Conservation (phyloP, 2,888 invertebrate species). For the Meandrusa payeni region DNA sequence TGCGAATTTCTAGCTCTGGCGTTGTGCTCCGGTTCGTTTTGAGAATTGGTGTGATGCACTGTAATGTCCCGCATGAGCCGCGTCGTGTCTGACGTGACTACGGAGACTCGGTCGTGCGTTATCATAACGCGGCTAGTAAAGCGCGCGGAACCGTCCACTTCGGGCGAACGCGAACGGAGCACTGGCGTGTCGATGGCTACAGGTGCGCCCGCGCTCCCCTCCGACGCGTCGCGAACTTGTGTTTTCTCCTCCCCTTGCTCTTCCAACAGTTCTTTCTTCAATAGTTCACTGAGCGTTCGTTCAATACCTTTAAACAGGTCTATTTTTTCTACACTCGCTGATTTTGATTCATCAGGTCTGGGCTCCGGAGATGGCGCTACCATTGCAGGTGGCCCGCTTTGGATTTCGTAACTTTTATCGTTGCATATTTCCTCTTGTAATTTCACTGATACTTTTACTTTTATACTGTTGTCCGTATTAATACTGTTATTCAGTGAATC, state of each 20-base stretch:
- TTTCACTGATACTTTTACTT: conserved; percentile 62
- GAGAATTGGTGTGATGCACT: conserved; percentile 84
- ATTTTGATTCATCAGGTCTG: conserved; percentile 35
- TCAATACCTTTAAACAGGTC: conserved; percentile 78
- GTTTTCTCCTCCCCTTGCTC: conserved; percentile 74
- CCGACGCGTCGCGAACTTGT: conserved; percentile 65
- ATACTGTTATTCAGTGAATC: conserved; percentile 57
- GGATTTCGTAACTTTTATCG: conserved; percentile 26
- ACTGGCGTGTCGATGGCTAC: conserved; percentile 71
- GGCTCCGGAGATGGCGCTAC: conserved; percentile 63
- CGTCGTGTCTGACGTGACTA: conserved; percentile 88
- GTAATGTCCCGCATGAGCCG: conserved; percentile 84
- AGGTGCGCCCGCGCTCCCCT: conserved; percentile 75
- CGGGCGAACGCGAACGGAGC: conserved; percentile 78
- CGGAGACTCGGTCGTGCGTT: conserved; percentile 89
- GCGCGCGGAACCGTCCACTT: conserved; percentile 83
- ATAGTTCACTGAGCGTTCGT: conserved; percentile 77
- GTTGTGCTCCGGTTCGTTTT: conserved; percentile 65
- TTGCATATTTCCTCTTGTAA: conserved; percentile 48
- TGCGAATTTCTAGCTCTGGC: conserved; percentile 42
- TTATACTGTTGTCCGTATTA: conserved; percentile 57
- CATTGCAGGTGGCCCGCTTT: conserved; percentile 43
- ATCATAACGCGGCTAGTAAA: conserved; percentile 95
- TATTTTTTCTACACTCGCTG: conserved; percentile 57
- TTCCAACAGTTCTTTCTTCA: conserved; percentile 78